phyloP scores from a whole-genome alignment of 2,113 vertebrate genomes.

The Tetraodon nigroviridis region DNA sequence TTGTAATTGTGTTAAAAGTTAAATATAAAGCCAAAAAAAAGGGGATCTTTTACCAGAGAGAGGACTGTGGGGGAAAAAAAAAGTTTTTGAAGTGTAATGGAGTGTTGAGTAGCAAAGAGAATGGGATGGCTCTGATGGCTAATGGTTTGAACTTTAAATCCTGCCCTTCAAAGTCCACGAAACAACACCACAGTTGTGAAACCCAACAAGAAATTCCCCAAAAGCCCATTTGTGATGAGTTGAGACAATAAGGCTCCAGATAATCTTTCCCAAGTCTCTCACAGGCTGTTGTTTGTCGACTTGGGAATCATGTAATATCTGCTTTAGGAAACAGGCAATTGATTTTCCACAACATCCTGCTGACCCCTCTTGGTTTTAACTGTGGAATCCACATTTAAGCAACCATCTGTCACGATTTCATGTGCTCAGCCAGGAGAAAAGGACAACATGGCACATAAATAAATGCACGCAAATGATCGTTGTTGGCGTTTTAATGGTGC shows the following conservation, averaged over 20 bases:
- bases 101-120: not conserved
- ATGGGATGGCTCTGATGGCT: conserved; percentile 1
- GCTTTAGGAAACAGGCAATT: conserved; percentile 35
- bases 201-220: conserved; percentile 19
- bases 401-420: not conserved
- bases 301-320: conserved; percentile 9
- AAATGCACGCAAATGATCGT: not conserved
- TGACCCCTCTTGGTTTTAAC: conserved; percentile 5
- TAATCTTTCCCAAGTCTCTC: conserved; percentile 6
- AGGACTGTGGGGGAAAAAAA: no score
- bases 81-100: no score
- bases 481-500: conserved; percentile 14
- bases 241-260: not conserved
- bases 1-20: no score
- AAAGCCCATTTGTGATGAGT: conserved; percentile 29
- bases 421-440: not conserved
- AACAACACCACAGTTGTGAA: not conserved
- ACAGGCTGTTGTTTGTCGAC: conserved; percentile 10
- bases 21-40: no score
- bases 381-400: not conserved
- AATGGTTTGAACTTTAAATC: conserved; percentile 39
- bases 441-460: not conserved
- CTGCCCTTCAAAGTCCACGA: conserved; percentile 6
- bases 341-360: conserved; percentile 41
- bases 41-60: no score